phyloP scores from a whole-genome alignment of 2,113 vertebrate genomes.

The Lota lota region DNA sequence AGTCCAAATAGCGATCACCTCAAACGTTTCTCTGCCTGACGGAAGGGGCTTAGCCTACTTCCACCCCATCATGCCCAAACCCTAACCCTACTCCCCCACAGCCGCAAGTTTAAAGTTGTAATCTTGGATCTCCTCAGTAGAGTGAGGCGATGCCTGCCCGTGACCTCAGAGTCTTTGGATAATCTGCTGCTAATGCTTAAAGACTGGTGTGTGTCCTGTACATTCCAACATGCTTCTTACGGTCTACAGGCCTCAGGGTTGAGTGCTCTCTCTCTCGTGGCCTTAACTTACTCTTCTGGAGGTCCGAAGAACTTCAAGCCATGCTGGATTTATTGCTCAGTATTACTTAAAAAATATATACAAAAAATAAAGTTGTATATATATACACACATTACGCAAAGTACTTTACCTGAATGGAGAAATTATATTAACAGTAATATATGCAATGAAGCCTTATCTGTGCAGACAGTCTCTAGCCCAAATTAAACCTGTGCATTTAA shows the following conservation, averaged over 20 bases:
- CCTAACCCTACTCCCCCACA: slow-evolving; percentile 36
- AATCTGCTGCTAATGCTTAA: slow-evolving; percentile 67
- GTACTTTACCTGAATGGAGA: background rate
- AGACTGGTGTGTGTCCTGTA: slow-evolving; percentile 41
- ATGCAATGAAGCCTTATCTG: slow-evolving; percentile 64
- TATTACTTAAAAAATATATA: slow-evolving; percentile 15
- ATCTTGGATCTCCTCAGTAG: slow-evolving; percentile 49
- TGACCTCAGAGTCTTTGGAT: slow-evolving; percentile 49
- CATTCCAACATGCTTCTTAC: slow-evolving; percentile 52
- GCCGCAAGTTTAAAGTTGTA: slow-evolving; percentile 44
- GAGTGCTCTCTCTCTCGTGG: slow-evolving; percentile 19
- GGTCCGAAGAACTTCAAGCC: slow-evolving; percentile 20
- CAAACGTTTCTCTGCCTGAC: slow-evolving; percentile 4
- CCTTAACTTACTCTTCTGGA: slow-evolving; percentile 30
- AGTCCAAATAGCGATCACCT: slow-evolving; percentile 7
- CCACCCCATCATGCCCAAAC: slow-evolving; percentile 13
- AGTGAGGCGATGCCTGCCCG: slow-evolving; percentile 39
- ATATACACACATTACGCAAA: too few relatives aligned
- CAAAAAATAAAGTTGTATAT: slow-evolving; percentile 19
- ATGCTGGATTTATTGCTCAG: slow-evolving; percentile 15
- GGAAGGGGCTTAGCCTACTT: slow-evolving; percentile 13
- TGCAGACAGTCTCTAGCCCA: slow-evolving; percentile 26
- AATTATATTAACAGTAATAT: background rate
- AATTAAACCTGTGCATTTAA: slow-evolving; percentile 21
- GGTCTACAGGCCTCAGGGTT: slow-evolving; percentile 40